phyloP scores from a whole-genome alignment of 2,113 vertebrate species.

The Albula glossodonta region DNA sequence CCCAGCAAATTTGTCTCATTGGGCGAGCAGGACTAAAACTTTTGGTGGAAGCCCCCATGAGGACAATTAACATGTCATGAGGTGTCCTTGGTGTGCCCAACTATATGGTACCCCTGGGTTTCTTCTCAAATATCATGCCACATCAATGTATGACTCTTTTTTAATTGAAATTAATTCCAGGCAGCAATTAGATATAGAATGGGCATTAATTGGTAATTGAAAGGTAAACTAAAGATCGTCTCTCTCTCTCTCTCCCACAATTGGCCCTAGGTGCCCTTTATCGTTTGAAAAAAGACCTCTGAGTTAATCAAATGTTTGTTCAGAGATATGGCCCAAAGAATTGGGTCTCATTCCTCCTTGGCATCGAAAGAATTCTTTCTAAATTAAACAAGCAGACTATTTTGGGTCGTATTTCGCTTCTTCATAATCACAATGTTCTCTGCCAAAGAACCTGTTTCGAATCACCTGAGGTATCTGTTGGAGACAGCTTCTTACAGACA shows the following conservation, averaged over 20 bases:
- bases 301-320: neutral
- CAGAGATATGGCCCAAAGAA: neutral
- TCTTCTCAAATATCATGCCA: too few relatives aligned
- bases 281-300: neutral
- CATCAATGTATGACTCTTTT: too few relatives aligned
- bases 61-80: too few relatives aligned
- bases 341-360: neutral
- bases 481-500: slow-evolving; percentile 30
- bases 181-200: neutral
- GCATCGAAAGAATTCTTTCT: neutral
- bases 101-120: too few relatives aligned
- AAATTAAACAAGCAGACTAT: slow-evolving; percentile 10
- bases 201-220: neutral
- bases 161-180: neutral
- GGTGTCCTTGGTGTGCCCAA: too few relatives aligned
- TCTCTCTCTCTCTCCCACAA: neutral
- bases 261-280: neutral
- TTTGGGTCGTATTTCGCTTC: slow-evolving; percentile 19
- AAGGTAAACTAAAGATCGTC: neutral
- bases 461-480: slow-evolving; percentile 35
- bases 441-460: slow-evolving; percentile 32
- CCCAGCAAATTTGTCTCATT: too few relatives aligned
- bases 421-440: slow-evolving; percentile 17
- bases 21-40: too few relatives aligned
- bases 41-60: too few relatives aligned